Percentiles rank a stretch among this genome's conserved stretches.
Evolutionary conservation across 2,888 invertebrate species (phyloP).

Genomic region (Synergus itoensis): DNA sequence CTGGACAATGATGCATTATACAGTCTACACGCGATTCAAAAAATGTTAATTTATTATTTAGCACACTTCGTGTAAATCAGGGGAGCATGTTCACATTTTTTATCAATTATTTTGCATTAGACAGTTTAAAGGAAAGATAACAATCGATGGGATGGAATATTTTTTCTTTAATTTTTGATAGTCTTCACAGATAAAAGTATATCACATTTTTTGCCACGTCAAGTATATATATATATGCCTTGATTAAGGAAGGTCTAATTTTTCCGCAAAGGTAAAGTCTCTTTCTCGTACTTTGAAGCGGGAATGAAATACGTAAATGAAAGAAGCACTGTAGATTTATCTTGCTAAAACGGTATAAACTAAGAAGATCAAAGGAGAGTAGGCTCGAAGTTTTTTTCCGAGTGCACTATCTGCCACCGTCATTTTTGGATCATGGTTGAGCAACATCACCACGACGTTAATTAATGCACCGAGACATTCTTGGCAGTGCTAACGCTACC

Average conservation of each 20-base stretch:
- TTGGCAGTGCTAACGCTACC: conserved; percentile 55
- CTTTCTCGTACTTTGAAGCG: conserved; percentile 9
- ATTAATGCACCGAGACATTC: conserved; percentile 66
- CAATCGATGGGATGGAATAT: no score
- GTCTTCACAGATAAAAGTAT: no score
- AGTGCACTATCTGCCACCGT: conserved; percentile 41
- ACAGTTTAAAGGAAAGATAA: neutral
- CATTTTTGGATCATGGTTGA: conserved; percentile 45
- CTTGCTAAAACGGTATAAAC: conserved; percentile 28
- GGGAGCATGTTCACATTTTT: neutral
- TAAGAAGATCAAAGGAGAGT: conserved; percentile 51
- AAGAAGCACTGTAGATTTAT: conserved; percentile 28
- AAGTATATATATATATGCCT: no score
- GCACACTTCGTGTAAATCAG: neutral
- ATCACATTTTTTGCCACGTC: no score
- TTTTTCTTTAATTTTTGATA: no score
- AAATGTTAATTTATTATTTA: conserved; percentile 22
- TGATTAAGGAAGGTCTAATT: neutral
- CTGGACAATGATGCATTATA: conserved; percentile 24
- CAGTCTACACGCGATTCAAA: conserved; percentile 24
- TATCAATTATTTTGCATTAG: neutral
- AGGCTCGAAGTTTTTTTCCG: conserved; percentile 29
- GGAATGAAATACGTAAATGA: conserved; percentile 35
- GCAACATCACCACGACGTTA: conserved; percentile 63
- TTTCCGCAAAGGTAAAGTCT: conserved; percentile 11